Evolutionary conservation across 2,888 invertebrate species (phyloP).

Genomic region (Limnephilus lunatus): DNA sequence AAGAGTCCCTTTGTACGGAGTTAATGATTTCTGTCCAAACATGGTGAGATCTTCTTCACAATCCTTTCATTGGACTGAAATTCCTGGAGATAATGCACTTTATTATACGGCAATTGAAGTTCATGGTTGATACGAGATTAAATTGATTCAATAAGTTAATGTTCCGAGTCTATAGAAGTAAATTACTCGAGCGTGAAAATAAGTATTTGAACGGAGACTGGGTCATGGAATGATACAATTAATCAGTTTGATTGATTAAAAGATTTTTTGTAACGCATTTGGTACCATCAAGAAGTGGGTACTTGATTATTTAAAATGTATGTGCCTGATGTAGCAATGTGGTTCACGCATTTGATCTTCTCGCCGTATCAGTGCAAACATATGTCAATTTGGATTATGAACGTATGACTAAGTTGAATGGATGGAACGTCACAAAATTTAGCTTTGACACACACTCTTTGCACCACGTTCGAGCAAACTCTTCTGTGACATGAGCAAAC

Average conservation of each 20-base stretch:
- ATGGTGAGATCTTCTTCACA: constrained; percentile 22
- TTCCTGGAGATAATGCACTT: constrained; percentile 30
- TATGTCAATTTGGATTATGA: background rate
- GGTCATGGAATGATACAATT: background rate
- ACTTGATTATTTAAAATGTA: background rate
- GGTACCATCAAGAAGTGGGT: background rate
- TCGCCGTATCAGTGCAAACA: background rate
- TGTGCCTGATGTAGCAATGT: background rate
- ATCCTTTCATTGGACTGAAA: background rate
- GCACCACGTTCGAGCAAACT: no score
- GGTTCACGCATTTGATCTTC: background rate
- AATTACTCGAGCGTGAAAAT: constrained; percentile 2
- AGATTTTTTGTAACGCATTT: background rate
- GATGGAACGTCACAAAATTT: no score
- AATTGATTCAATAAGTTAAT: constrained; percentile 27
- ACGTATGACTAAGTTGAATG: no score
- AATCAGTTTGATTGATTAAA: background rate
- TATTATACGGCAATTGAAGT: constrained; percentile 16
- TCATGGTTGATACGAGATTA: constrained; percentile 11
- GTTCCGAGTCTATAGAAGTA: background rate
- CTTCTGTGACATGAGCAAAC: no score
- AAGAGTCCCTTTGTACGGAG: constrained; percentile 10
- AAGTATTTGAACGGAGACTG: background rate
- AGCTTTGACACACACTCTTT: no score
- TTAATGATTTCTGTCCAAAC: constrained; percentile 36